Conservation (phyloP, 2,113 vertebrate species). For the Thinocorus orbignyianus region DNA sequence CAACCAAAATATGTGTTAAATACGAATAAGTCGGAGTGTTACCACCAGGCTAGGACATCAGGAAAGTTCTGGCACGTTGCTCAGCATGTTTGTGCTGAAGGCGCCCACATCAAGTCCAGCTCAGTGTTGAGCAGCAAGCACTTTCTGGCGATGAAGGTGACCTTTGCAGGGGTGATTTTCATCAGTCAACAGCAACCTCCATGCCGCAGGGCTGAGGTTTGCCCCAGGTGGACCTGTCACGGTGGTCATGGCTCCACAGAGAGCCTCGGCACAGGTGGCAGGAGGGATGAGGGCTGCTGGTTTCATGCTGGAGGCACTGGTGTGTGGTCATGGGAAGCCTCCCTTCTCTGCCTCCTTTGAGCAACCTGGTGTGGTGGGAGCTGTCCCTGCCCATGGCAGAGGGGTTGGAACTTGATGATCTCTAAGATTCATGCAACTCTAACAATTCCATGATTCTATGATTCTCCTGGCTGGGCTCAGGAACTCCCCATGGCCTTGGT, state of each 20-base stretch:
- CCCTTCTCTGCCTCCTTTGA: too few species aligned
- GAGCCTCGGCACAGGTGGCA: not conserved
- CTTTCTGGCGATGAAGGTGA: not conserved
- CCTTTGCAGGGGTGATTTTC: not conserved
- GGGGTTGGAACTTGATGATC: too few species aligned
- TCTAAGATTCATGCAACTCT: too few species aligned
- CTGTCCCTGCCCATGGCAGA: too few species aligned
- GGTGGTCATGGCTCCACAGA: accelerated
- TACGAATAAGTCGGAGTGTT: not conserved
- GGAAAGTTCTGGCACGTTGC: not conserved
- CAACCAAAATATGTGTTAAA: not conserved
- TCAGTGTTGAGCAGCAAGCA: not conserved
- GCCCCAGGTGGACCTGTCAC: accelerated
- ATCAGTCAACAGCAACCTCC: accelerated
- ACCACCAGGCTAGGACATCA: not conserved
- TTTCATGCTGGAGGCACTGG: not conserved
- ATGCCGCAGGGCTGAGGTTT: not conserved
- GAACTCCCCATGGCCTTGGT: not conserved
- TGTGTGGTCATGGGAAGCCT: accelerated
- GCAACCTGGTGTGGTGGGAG: too few species aligned
- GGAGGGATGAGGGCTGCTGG: not conserved
- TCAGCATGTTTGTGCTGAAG: not conserved
- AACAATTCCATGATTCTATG: too few species aligned
- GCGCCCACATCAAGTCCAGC: not conserved
- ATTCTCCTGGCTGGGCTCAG: not conserved